These are phyloP conservation scores for Corythoichthys haematopterus DNA, from an alignment of 2,113 vertebrate genomes.

Conservation along the genomic window DNA sequence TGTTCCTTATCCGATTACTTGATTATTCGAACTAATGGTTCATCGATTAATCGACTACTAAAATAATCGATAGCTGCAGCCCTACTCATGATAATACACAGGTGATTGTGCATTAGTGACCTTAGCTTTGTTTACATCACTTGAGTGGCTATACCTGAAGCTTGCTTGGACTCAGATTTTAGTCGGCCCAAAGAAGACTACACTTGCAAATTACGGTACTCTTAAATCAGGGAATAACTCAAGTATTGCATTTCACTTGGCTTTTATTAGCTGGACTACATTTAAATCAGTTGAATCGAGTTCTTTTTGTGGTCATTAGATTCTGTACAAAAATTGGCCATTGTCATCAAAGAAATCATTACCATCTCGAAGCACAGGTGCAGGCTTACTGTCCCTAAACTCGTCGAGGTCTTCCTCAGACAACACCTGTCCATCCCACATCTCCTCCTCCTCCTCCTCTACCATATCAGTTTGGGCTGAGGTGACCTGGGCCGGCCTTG, in stretches of 20 bases:
- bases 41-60: too few species aligned
- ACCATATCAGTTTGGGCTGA: not conserved
- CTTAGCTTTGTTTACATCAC: too few species aligned
- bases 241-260: not conserved
- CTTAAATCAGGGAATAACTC: not conserved
- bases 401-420: slow-evolving; percentile 55
- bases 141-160: too few species aligned
- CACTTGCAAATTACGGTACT: not conserved
- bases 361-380: slow-evolving; percentile 63
- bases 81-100: too few species aligned
- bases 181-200: too few species aligned
- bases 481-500: not conserved
- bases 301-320: slow-evolving; percentile 52
- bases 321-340: slow-evolving; percentile 79
- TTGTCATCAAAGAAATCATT: slow-evolving; percentile 76
- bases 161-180: too few species aligned
- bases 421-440: slow-evolving; percentile 54
- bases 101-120: too few species aligned
- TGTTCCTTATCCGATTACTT: too few species aligned
- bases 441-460: slow-evolving; percentile 24
- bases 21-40: too few species aligned
- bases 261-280: not conserved
- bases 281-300: not conserved
- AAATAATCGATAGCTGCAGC: too few species aligned
- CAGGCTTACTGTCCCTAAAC: slow-evolving; percentile 23